phyloP scores from a whole-genome alignment of 1,140 invertebrate genomes.

The Teleogryllus occipitalis region DNA sequence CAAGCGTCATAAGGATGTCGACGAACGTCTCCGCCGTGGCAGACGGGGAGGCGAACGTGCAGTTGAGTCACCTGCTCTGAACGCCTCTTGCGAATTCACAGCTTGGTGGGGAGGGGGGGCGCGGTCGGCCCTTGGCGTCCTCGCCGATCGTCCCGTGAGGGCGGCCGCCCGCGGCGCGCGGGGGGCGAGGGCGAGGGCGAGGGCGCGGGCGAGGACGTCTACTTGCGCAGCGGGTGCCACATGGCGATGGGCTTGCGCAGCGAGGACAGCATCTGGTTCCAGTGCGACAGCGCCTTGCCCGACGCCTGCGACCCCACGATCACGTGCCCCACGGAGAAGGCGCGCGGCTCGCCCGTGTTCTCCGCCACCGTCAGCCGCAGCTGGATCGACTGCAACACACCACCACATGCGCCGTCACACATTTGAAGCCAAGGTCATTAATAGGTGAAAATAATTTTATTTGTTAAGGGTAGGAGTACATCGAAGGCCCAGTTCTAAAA shows the following conservation, averaged over 20 bases:
- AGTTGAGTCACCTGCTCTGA: too few species aligned
- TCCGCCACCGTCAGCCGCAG: slow-evolving; percentile 59
- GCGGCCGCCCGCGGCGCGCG: too few species aligned
- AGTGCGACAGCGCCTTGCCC: slow-evolving; percentile 65
- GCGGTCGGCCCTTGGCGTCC: too few species aligned
- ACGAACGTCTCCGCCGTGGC: too few species aligned
- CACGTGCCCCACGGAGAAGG: slow-evolving; percentile 59
- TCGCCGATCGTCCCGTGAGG: too few species aligned
- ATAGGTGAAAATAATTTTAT: background rate
- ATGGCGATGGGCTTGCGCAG: slow-evolving; percentile 71
- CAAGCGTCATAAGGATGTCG: too few species aligned
- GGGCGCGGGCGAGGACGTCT: slow-evolving; percentile 9
- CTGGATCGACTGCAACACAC: slow-evolving; percentile 52
- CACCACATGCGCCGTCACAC: too few species aligned
- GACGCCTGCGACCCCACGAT: slow-evolving; percentile 56
- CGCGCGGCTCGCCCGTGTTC: slow-evolving; percentile 36
- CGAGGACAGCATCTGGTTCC: slow-evolving; percentile 76
- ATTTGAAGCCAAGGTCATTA: background rate
- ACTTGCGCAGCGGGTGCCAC: slow-evolving; percentile 73
- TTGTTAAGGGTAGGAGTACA: background rate
- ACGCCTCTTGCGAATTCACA: too few species aligned
- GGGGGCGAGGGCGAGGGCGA: too few species aligned
- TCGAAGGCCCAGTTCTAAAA: too few species aligned
- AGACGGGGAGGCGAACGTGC: too few species aligned
- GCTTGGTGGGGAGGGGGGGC: too few species aligned